These are phyloP conservation scores for Ictalurus punctatus DNA, from an alignment of 2,113 vertebrate species.

Conservation along the genomic window DNA sequence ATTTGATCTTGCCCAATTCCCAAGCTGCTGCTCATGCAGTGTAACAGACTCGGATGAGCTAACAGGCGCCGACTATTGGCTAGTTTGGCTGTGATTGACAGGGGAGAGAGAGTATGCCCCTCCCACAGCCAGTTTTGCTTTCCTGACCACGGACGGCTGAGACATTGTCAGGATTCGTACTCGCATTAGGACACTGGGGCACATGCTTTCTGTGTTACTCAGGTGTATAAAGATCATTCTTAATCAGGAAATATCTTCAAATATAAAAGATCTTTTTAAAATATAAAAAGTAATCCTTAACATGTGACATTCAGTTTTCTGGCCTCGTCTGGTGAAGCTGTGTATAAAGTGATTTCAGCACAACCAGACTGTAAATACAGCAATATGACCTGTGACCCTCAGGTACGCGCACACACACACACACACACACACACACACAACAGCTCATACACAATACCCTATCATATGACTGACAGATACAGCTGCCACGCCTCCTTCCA, in stretches of 20 bases:
- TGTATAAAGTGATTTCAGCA: constrained; percentile 87
- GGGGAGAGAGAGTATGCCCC: not conserved
- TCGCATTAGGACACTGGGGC: no score
- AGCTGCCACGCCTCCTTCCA: not conserved
- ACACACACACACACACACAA: no score
- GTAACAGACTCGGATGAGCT: no score
- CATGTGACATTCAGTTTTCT: constrained; percentile 77
- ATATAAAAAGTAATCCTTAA: constrained; percentile 52
- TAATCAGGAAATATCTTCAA: not conserved
- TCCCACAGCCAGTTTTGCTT: no score
- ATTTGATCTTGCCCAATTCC: not conserved
- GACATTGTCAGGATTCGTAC: not conserved
- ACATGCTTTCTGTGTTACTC: not conserved
- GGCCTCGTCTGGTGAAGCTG: constrained; percentile 86
- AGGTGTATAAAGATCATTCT: not conserved
- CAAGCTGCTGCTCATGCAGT: no score
- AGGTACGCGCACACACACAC: constrained; percentile 70
- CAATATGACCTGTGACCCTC: constrained; percentile 84
- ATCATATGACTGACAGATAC: no score
- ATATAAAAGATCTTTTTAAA: not conserved
- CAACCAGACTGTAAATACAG: constrained; percentile 81
- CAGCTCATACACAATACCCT: no score
- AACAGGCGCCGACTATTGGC: not conserved
- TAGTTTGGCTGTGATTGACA: not conserved
- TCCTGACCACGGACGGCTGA: no score